Conservation (phyloP, 1,140 invertebrate genomes). For the Colletes gigas region DNA sequence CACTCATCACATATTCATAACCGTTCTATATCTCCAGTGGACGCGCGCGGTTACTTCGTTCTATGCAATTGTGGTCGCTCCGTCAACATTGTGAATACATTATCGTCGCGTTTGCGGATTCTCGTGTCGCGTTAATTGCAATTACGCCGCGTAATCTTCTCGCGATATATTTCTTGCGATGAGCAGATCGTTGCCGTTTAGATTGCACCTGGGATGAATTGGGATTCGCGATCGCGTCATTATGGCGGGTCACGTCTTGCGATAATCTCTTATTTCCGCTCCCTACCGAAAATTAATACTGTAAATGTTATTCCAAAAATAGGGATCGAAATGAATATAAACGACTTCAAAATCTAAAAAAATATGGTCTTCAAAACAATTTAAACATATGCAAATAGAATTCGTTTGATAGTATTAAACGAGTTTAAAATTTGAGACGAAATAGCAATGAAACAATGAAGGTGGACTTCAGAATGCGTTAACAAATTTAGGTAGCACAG, state of each 20-base stretch:
- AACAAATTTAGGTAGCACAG: too few relatives aligned
- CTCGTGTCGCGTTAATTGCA: conserved; percentile 32
- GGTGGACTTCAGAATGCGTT: too few relatives aligned
- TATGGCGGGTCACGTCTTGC: too few relatives aligned
- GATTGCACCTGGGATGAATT: background rate
- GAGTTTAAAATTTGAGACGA: too few relatives aligned
- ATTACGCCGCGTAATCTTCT: conserved; percentile 12
- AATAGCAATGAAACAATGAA: too few relatives aligned
- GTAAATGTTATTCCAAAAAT: too few relatives aligned
- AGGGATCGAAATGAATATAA: too few relatives aligned
- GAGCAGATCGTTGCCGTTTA: background rate
- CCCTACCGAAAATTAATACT: background rate
- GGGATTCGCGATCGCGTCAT: background rate
- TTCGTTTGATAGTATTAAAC: too few relatives aligned
- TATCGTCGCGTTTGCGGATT: conserved; percentile 33
- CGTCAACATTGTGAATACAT: conserved; percentile 31
- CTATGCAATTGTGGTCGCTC: conserved; percentile 19
- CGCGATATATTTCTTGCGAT: conserved; percentile 16
- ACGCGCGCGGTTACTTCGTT: conserved; percentile 21
- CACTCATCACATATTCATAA: conserved; percentile 35
- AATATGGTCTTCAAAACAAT: too few relatives aligned
- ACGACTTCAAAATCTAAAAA: too few relatives aligned
- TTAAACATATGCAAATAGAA: too few relatives aligned
- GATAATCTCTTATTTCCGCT: too few relatives aligned
- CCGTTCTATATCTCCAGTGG: background rate